Percentiles rank a stretch among this genome's conserved stretches.
These are phyloP conservation scores for Gallinago undulata DNA, from an alignment of 2,113 vertebrate genomes.

Conservation along the genomic window DNA sequence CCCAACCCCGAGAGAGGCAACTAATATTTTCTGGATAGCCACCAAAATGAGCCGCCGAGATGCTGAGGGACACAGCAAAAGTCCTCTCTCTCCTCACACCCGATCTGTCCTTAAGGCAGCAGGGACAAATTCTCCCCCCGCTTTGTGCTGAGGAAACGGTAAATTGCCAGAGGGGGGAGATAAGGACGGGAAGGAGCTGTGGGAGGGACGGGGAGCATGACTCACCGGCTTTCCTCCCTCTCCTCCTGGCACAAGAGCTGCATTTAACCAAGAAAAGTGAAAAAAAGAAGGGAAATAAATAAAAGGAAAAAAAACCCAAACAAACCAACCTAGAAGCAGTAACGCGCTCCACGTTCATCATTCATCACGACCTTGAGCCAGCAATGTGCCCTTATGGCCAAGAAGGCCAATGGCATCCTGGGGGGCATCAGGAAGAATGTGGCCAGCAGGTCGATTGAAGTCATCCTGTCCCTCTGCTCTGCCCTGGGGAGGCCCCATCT, in stretches of 20 bases:
- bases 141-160: background rate
- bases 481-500: too few relatives aligned
- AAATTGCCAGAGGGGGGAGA: background rate
- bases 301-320: accelerated
- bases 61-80: background rate
- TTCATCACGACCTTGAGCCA: background rate
- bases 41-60: background rate
- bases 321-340: background rate
- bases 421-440: too few relatives aligned
- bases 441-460: too few relatives aligned
- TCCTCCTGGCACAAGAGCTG: background rate
- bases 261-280: background rate
- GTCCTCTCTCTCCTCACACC: background rate
- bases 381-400: too few relatives aligned
- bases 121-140: background rate
- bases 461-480: too few relatives aligned
- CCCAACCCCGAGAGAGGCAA: accelerated
- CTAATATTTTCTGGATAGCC: background rate
- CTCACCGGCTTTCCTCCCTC: background rate
- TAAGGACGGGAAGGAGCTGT: background rate
- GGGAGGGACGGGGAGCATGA: background rate
- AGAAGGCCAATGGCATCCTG: too few relatives aligned
- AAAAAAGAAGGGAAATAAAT: background rate
- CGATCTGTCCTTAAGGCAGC: background rate
- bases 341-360: accelerated